Evolutionary conservation across 2,888 invertebrate genomes (phyloP).

Genomic region (Erebia ligea): DNA sequence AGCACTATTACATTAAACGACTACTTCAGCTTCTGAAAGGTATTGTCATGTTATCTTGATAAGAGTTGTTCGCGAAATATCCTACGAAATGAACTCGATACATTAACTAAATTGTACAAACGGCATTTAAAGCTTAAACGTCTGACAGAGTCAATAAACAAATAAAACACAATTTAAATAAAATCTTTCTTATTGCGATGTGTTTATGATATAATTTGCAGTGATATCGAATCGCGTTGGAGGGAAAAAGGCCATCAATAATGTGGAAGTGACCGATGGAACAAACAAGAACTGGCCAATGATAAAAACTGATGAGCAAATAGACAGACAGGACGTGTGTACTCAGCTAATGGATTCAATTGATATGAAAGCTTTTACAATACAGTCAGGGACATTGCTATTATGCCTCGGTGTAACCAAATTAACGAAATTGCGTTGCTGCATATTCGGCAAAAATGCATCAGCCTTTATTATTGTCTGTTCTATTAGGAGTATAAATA

Average conservation of each 20-base stretch:
- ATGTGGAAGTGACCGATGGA: conserved; percentile 78
- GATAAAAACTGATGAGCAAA: conserved; percentile 83
- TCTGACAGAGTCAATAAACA: conserved; percentile 36
- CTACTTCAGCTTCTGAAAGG: conserved; percentile 20
- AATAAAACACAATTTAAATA: conserved; percentile 40
- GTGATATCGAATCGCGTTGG: conserved; percentile 54
- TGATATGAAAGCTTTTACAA: conserved; percentile 83
- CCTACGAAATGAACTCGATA: conserved; percentile 35
- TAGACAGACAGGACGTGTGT: conserved; percentile 79
- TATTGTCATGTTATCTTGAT: conserved; percentile 23
- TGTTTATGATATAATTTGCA: conserved; percentile 42
- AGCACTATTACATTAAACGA: not conserved
- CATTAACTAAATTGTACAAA: conserved; percentile 48
- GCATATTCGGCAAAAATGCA: conserved; percentile 2
- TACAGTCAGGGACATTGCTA: conserved; percentile 65
- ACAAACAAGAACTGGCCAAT: conserved; percentile 79
- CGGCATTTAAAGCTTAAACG: conserved; percentile 45
- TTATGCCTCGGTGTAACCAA: conserved; percentile 66
- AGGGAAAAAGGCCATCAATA: conserved; percentile 77
- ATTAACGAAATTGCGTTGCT: conserved; percentile 54
- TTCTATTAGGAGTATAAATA: not conserved
- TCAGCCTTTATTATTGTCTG: not conserved
- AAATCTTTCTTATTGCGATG: conserved; percentile 42
- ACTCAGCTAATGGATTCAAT: conserved; percentile 83
- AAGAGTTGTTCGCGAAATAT: conserved; percentile 29